These are phyloP conservation scores for Diphyllodes magnificus DNA, from an alignment of 2,113 vertebrate genomes.

Conservation along the genomic window DNA sequence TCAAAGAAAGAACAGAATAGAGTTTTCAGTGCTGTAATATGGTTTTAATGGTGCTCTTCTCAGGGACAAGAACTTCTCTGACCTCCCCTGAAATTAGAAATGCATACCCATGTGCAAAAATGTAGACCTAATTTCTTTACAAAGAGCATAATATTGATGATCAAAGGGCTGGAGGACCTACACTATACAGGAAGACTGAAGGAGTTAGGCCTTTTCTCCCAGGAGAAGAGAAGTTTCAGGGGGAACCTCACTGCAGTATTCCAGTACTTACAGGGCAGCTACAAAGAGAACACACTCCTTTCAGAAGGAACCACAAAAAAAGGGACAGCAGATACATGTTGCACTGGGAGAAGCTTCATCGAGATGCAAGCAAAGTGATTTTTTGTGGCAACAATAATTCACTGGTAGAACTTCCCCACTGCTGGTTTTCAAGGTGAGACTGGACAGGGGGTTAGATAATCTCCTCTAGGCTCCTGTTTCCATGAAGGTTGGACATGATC, in stretches of 20 bases:
- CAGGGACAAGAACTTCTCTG: not conserved
- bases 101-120: not conserved
- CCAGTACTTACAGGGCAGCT: not conserved
- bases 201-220: not conserved
- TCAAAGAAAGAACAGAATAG: conserved; percentile 15
- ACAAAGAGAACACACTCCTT: not conserved
- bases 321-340: not conserved
- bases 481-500: fast-evolving
- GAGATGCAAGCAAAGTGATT: fast-evolving
- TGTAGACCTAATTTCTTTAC: not conserved
- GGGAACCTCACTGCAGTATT: not conserved
- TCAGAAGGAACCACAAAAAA: not conserved
- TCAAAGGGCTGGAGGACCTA: not conserved
- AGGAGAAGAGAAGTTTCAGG: not conserved
- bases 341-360: not conserved
- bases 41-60: conserved; percentile 34
- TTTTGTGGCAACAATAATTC: not conserved
- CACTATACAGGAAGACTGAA: not conserved
- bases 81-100: conserved; percentile 21
- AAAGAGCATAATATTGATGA: not conserved
- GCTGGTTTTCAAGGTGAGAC: not conserved
- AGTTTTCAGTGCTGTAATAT: conserved; percentile 1
- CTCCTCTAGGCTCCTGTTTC: not conserved
- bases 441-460: not conserved
- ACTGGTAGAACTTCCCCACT: not conserved